Base-by-base conservation (phyloP, 2,888 invertebrate genomes). In the Nomada flava region DNA sequence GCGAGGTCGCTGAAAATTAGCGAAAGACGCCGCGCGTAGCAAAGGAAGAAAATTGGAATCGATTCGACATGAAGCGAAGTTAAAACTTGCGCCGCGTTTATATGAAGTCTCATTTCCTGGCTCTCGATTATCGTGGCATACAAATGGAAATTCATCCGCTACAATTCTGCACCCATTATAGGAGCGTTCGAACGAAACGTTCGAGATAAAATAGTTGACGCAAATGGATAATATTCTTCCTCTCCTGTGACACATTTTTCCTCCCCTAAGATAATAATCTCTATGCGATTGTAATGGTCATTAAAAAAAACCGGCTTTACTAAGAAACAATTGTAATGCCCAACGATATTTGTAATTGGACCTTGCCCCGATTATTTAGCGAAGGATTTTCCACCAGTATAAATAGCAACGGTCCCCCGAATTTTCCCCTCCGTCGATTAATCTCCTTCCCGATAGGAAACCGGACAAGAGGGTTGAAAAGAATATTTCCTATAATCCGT, bases 401-500 rank as follows among this genome's bases (percentile, higher is more conserved):
- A 44, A 47, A 53, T 26, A 29, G 15, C 2, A n/a, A 9, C 53
- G 36, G 9, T 29, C 26, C 42, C 23, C 26, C 15, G 44, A 42
- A 67, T 67, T 57, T 15, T 55, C 50, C 50, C 57, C 64, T 26
- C 15, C 26, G 26, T 20, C 42, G 57, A 57, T 73, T 68, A 74
- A 74, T 74, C 68, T 36, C 26, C n/a, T 47, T 20, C 18, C 29
- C 50, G 57, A 55, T 59, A 23, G 59, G 29, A 71, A 47, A 26
- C 53, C 15, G 23, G 15, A 52, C 67, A 20, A 60, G 47, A 18
- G 52, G 62, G n/a, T 4, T 11, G 60, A 60, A 67, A 36, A 73
- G 60, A 73, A 62, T 60, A 62, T 67, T 47, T 23, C 47, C 15
- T 59, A 76, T 63, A 72, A 72, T 68, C 52, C 36, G 53, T 26